Evolutionary conservation across 2,113 vertebrate genomes (phyloP), one percentile per base, ranked within the genome.

Genomic region (Lepus europaeus): DNA sequence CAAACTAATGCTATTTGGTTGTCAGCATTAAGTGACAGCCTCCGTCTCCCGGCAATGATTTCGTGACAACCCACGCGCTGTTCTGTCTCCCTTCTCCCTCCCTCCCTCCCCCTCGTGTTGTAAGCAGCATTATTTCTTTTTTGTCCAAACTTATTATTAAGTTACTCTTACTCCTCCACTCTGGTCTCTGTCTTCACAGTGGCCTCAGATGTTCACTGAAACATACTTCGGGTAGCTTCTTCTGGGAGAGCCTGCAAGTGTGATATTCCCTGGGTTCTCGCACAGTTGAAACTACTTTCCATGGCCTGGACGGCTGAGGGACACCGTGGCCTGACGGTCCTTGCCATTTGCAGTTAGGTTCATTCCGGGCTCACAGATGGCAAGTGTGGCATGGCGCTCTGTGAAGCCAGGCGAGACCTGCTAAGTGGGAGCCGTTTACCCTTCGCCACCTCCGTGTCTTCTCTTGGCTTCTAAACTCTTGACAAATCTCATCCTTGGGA

Each of bases 361-460:
- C 97, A 51, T 63, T 68, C 80, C 69, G 95, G 89, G 69, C 90
- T 94, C 91, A 90, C 6, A 5, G 45, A 39, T 83, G 95, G 68
- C 95, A 78, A 78, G 91, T n/a, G 81, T 81, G 96, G 87, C 68
- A 36, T 80, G 23, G 59, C 53, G 9, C 16, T 68, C 63, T 84
- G 22, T 77, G 84, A 83, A 81, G 68, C 87, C 27, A 11, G 81
- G 87, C 8, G 91, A 64, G 80, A 31, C 12, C 22, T 3, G 83
- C 91, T 92, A 69, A 85, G 86, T 49, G 95, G 84, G 93, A 64
- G 53, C 77, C 92, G 59, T 87, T 86, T 70, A 53, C 83, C 49
- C 87, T 51, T 66, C 63, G 19, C 92, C 76, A 3, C 45, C 84
- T 20, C 87, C 96, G 3, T 49, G 19, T 69, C 66, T 51, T 45